Percentiles rank a stretch among this genome's conserved stretches.
phyloP scores from a whole-genome alignment of 1,140 invertebrate species.

The Magallana gigas region DNA sequence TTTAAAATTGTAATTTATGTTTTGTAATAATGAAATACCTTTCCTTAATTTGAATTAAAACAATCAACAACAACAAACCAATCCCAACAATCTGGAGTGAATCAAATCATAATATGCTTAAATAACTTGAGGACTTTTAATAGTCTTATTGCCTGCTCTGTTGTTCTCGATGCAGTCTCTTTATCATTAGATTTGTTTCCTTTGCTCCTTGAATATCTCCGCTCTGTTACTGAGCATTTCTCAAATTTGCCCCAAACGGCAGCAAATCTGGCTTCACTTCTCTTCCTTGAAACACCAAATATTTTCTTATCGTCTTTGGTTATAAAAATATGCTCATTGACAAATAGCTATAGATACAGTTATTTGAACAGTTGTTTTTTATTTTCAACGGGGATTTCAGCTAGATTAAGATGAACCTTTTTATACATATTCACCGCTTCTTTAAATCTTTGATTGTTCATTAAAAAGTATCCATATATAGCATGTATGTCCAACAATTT shows the following conservation, averaged over 20 bases:
- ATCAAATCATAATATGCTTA: not conserved
- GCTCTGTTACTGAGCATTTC: conserved; percentile 50
- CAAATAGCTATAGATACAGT: too few relatives aligned
- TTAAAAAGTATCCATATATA: conserved; percentile 63
- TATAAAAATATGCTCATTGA: too few relatives aligned
- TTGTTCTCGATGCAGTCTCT: not conserved
- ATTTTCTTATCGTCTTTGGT: not conserved
- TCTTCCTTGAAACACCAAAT: conserved; percentile 59
- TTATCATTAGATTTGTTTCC: not conserved
- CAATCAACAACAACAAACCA: too few relatives aligned
- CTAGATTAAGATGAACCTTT: conserved; percentile 53
- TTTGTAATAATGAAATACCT: too few relatives aligned
- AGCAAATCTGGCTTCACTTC: conserved; percentile 60
- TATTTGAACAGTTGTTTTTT: too few relatives aligned
- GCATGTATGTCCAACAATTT: conserved; percentile 68
- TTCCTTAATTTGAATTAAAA: too few relatives aligned
- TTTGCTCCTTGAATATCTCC: conserved; percentile 62
- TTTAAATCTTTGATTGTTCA: conserved; percentile 49
- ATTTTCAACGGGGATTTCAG: not conserved
- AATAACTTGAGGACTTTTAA: not conserved
- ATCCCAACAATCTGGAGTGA: not conserved
- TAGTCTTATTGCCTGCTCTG: not conserved
- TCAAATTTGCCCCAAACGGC: conserved; percentile 65
- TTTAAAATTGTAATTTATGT: too few relatives aligned
- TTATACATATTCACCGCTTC: conserved; percentile 63